phyloP scores from a whole-genome alignment of 92 coral and sea anemone genomes.

The Galaxea fascicularis region DNA sequence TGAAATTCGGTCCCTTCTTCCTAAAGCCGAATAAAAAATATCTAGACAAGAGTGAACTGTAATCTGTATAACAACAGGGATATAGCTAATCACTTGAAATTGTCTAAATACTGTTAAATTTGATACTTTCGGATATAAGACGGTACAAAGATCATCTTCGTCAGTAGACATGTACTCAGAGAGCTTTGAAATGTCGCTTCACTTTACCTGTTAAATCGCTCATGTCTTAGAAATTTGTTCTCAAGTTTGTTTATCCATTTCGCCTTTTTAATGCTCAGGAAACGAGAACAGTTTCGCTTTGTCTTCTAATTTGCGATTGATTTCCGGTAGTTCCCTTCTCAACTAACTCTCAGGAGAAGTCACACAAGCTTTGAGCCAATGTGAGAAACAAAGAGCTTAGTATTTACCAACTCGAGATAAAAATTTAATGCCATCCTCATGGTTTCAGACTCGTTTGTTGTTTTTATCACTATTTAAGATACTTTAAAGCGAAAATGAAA shows the following conservation, averaged over 20 bases:
- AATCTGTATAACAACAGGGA: not conserved
- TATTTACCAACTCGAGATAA: conserved; percentile 64
- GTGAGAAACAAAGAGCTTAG: conserved; percentile 53
- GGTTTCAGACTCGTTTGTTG: conserved; percentile 65
- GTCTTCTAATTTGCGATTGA: not conserved
- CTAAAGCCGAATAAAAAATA: not conserved
- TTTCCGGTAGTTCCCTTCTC: conserved; percentile 34
- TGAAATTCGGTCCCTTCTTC: not conserved
- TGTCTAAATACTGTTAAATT: not conserved
- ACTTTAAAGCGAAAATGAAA: not conserved
- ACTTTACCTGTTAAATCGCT: conserved; percentile 43
- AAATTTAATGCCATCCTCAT: conserved; percentile 88
- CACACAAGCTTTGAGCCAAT: conserved; percentile 35
- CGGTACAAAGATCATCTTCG: conserved; percentile 39
- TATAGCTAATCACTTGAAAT: not conserved
- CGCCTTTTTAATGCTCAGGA: not conserved
- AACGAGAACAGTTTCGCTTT: not conserved
- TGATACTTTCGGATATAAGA: conserved; percentile 6
- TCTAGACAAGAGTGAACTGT: not conserved
- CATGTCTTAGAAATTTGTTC: conserved; percentile 31
- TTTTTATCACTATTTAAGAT: conserved; percentile 46
- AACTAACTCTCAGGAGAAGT: not conserved
- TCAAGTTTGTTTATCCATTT: conserved; percentile 16
- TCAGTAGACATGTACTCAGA: not conserved
- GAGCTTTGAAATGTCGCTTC: not conserved